phyloP scores from a whole-genome alignment of 1,140 invertebrate genomes.

The Drosophila pseudoobscura region DNA sequence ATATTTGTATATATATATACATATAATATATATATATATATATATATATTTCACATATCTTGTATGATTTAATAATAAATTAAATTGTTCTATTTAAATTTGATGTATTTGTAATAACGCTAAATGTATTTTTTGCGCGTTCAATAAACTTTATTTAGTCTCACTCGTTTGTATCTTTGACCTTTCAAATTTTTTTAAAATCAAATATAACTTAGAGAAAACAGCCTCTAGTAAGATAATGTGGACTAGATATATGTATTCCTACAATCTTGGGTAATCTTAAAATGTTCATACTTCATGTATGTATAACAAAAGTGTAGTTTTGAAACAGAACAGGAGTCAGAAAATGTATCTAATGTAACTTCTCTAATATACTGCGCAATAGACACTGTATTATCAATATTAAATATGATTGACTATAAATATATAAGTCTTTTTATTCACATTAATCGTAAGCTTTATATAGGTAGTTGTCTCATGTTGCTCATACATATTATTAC shows the following conservation, averaged over 20 bases:
- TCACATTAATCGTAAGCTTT: constrained; percentile 65
- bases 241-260: constrained; percentile 23
- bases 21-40: constrained; percentile 22
- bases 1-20: neutral
- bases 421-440: constrained; percentile 75
- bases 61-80: constrained; percentile 29
- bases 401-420: constrained; percentile 61
- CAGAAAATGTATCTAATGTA: constrained; percentile 16
- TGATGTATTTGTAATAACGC: constrained; percentile 16
- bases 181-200: constrained; percentile 31
- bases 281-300: neutral
- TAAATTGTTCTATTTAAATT: constrained; percentile 36
- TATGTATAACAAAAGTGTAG: constrained; percentile 14
- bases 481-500: constrained; percentile 12
- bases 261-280: neutral
- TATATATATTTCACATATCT: constrained; percentile 11
- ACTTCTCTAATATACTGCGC: constrained; percentile 33
- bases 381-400: constrained; percentile 30
- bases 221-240: constrained; percentile 20
- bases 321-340: constrained; percentile 9
- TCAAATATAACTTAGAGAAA: constrained; percentile 17
- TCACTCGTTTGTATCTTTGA: constrained; percentile 63
- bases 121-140: constrained; percentile 44
- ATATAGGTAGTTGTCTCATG: constrained; percentile 36
- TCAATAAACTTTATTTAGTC: constrained; percentile 54